phyloP scores from a whole-genome alignment of 1,140 invertebrate species.

The Ceratitis capitata region DNA sequence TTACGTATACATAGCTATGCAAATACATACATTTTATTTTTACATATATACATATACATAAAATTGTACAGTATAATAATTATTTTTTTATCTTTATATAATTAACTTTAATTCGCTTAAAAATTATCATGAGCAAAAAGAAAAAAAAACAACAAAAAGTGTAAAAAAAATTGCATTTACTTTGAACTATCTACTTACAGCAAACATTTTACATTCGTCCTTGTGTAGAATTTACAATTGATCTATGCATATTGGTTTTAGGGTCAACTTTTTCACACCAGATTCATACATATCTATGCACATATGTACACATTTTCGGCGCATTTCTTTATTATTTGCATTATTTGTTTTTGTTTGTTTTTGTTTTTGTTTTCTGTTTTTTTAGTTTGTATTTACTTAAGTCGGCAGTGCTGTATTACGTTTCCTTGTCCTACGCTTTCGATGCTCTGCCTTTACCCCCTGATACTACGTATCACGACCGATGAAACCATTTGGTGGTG shows the following conservation, averaged over 20 bases:
- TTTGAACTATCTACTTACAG: not conserved
- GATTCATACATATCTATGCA: not conserved
- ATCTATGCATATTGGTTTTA: not conserved
- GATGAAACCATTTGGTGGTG: conserved; percentile 62
- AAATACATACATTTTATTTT: not conserved
- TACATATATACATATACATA: not conserved
- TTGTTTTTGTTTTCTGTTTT: no score
- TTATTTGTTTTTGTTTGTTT: no score
- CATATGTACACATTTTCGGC: not conserved
- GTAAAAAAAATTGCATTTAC: not conserved
- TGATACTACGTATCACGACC: conserved; percentile 51
- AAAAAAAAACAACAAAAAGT: not conserved
- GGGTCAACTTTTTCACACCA: not conserved
- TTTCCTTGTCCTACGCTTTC: conserved; percentile 8
- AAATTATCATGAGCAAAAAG: conserved; percentile 46
- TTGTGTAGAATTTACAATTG: not conserved
- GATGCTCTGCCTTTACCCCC: not conserved
- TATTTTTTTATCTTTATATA: no score
- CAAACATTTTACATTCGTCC: not conserved
- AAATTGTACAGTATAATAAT: conserved; percentile 25
- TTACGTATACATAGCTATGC: not conserved
- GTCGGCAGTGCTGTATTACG: not conserved
- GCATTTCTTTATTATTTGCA: not conserved
- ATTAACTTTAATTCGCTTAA: conserved; percentile 41
- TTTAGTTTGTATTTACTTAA: no score